These are phyloP conservation scores for Ochropacha duplaris DNA, from an alignment of 2,888 invertebrate genomes.

Conservation along the genomic window DNA sequence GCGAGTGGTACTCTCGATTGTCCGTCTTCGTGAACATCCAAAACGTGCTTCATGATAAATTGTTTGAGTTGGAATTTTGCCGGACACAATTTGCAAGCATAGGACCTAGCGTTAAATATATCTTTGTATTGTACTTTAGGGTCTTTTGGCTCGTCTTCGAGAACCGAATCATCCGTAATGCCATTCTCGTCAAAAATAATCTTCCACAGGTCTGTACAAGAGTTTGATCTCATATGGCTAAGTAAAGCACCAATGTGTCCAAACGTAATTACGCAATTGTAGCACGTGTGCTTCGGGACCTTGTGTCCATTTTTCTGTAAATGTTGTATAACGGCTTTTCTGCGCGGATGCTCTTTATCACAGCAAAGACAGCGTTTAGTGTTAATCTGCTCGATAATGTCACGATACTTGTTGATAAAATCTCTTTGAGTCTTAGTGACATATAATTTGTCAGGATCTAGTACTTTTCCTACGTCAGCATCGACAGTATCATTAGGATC, in stretches of 20 bases:
- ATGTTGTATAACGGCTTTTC: slow-evolving; percentile 80
- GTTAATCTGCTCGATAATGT: slow-evolving; percentile 76
- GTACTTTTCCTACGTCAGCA: slow-evolving; percentile 45
- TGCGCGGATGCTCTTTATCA: slow-evolving; percentile 71
- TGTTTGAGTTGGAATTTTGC: slow-evolving; percentile 80
- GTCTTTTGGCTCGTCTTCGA: slow-evolving; percentile 68
- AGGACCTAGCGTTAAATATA: slow-evolving; percentile 77
- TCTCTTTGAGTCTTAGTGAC: slow-evolving; percentile 74
- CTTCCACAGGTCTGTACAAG: slow-evolving; percentile 78
- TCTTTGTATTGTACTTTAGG: slow-evolving; percentile 74
- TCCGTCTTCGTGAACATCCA: slow-evolving; percentile 77
- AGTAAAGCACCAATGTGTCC: slow-evolving; percentile 77
- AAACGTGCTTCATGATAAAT: slow-evolving; percentile 78
- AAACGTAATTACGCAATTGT: slow-evolving; percentile 84
- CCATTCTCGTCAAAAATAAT: slow-evolving; percentile 77
- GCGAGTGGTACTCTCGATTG: slow-evolving; percentile 66
- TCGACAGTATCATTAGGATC: slow-evolving; percentile 56
- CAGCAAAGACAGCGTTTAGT: slow-evolving; percentile 77
- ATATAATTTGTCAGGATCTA: slow-evolving; percentile 67
- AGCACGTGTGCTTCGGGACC: slow-evolving; percentile 85
- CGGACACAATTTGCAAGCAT: slow-evolving; percentile 76
- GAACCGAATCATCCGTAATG: slow-evolving; percentile 73
- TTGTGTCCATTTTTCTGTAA: slow-evolving; percentile 80
- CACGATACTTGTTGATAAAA: slow-evolving; percentile 71
- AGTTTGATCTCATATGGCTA: slow-evolving; percentile 78